phyloP scores from a whole-genome alignment of 2,888 invertebrate species.

The Invenusta paracnida region DNA sequence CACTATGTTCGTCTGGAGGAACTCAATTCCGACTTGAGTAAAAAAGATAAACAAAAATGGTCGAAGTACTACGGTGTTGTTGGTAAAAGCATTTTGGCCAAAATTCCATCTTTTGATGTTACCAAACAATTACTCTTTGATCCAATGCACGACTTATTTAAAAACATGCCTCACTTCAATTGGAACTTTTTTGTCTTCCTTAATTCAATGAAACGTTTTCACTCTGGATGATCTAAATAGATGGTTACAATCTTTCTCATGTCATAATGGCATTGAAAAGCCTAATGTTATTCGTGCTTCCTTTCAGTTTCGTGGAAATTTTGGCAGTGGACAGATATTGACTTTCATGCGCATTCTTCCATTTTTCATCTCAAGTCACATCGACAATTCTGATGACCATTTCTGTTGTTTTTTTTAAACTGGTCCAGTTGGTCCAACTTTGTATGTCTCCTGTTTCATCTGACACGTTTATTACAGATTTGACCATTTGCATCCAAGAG shows the following conservation, averaged over 20 bases:
- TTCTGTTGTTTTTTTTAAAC: not conserved
- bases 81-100: not conserved
- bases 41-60: not conserved
- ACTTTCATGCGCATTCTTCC: not conserved
- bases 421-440: not conserved
- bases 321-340: constrained; percentile 22
- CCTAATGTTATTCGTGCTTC: not conserved
- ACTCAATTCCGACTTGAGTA: constrained; percentile 7
- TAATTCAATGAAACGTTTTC: not conserved
- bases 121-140: constrained; percentile 20
- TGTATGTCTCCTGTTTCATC: constrained; percentile 1
- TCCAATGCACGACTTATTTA: constrained; percentile 22
- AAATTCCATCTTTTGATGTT: constrained; percentile 25
- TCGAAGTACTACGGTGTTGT: constrained; percentile 16
- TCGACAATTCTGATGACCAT: not conserved
- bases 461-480: not conserved
- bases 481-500: not conserved
- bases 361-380: not conserved
- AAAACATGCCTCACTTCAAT: not conserved
- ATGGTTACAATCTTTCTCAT: not conserved
- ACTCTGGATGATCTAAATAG: not conserved
- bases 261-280: not conserved
- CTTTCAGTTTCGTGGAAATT: not conserved
- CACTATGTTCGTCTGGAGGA: not conserved
- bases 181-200: not conserved